phyloP scores from a whole-genome alignment of 1,140 invertebrate species.

The Euura lappo region DNA sequence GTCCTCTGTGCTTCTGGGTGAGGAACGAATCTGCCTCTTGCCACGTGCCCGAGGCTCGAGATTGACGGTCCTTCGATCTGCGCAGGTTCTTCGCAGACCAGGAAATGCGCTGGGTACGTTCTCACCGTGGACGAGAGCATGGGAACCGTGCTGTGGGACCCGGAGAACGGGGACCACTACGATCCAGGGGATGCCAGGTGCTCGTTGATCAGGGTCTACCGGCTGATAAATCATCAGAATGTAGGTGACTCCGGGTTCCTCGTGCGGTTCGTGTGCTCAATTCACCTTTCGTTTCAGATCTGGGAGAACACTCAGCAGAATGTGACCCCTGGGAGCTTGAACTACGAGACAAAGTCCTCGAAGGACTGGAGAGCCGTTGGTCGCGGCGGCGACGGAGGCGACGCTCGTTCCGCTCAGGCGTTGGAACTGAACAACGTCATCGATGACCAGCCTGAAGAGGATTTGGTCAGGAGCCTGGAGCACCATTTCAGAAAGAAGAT shows the following conservation, averaged over 20 bases:
- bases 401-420: constrained; percentile 38
- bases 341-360: constrained; percentile 43
- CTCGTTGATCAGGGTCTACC: constrained; percentile 45
- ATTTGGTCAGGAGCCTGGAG: constrained; percentile 38
- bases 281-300: constrained; percentile 34
- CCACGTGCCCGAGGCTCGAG: neutral
- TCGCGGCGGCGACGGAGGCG: constrained; percentile 18
- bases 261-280: constrained; percentile 10
- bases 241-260: constrained; percentile 32
- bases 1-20: constrained; percentile 52
- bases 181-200: constrained; percentile 48
- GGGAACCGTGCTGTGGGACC: constrained; percentile 47
- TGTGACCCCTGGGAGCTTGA: constrained; percentile 41
- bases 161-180: constrained; percentile 51
- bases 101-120: constrained; percentile 49
- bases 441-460: constrained; percentile 25
- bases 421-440: constrained; percentile 36
- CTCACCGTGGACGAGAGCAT: constrained; percentile 43
- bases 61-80: constrained; percentile 13
- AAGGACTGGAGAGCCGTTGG: constrained; percentile 52
- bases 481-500: constrained; percentile 45
- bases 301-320: constrained; percentile 56
- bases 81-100: constrained; percentile 50
- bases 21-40: neutral
- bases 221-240: constrained; percentile 50